phyloP scores from a whole-genome alignment of 2,888 invertebrate genomes.

The Hecatera dysodea region DNA sequence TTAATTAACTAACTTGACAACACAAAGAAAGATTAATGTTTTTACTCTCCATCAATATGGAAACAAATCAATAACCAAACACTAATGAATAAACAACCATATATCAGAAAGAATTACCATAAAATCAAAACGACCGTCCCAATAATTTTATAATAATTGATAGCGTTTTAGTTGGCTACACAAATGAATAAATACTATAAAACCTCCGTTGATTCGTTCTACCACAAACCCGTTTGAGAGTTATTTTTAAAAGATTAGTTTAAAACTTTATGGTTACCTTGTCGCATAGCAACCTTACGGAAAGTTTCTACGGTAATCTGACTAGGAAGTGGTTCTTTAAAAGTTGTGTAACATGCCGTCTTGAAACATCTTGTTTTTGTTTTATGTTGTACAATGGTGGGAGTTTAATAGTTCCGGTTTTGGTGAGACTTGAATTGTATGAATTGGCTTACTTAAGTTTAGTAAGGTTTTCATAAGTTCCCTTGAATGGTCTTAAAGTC shows the following conservation, averaged over 20 bases:
- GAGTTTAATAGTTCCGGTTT: background rate
- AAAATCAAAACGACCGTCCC: background rate
- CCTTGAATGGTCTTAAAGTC: too few species aligned
- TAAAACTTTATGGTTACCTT: slow-evolving; percentile 11
- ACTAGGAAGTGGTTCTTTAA: slow-evolving; percentile 8
- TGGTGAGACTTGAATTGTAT: background rate
- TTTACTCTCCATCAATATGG: background rate
- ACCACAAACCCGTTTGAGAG: slow-evolving; percentile 30
- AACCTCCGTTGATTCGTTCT: slow-evolving; percentile 1
- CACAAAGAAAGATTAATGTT: background rate
- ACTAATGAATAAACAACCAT: background rate
- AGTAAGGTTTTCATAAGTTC: too few species aligned
- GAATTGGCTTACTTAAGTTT: too few species aligned
- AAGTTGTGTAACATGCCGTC: slow-evolving; percentile 6
- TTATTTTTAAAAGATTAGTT: slow-evolving; percentile 6
- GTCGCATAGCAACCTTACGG: slow-evolving; percentile 34
- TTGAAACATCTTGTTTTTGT: background rate
- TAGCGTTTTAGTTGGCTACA: slow-evolving; percentile 14
- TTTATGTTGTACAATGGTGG: too few species aligned
- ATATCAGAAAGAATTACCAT: slow-evolving; percentile 13
- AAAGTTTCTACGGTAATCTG: slow-evolving; percentile 29
- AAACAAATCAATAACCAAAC: slow-evolving; percentile 12
- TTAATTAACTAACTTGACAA: background rate
- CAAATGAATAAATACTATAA: slow-evolving; percentile 24
- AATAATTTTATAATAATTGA: slow-evolving; percentile 38